A percentile compares a stretch with the other conserved stretches of the same genome.
These are phyloP conservation scores for Lasioglossum pauxillum DNA, from an alignment of 2,888 invertebrate genomes.

Conservation along the genomic window DNA sequence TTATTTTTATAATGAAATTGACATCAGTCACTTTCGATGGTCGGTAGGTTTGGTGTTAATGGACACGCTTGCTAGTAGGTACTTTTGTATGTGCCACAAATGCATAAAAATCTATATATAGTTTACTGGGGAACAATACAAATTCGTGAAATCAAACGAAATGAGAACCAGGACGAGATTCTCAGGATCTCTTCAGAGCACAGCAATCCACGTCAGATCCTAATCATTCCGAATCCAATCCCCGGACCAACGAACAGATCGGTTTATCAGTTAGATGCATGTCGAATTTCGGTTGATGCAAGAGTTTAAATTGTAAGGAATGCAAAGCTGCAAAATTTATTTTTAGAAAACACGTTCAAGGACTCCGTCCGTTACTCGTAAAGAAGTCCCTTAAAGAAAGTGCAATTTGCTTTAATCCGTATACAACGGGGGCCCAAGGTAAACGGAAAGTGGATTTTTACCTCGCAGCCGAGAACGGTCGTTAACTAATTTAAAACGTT, in stretches of 20 bases:
- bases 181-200: not conserved
- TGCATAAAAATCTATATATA: too few species aligned
- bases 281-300: too few species aligned
- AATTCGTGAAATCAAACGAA: not conserved
- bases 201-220: not conserved
- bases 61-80: too few species aligned
- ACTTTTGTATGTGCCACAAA: too few species aligned
- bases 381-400: slow-evolving; percentile 7
- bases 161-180: not conserved
- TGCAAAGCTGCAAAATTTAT: not conserved
- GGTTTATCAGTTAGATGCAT: not conserved
- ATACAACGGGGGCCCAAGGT: not conserved
- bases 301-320: too few species aligned
- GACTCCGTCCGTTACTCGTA: not conserved
- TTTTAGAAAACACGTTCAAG: not conserved
- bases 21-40: too few species aligned
- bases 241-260: not conserved
- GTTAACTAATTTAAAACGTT: slow-evolving; percentile 73
- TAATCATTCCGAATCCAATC: not conserved
- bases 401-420: slow-evolving; percentile 43
- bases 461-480: slow-evolving; percentile 34
- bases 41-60: too few species aligned
- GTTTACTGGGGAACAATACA: not conserved
- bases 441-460: slow-evolving; percentile 26
- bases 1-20: too few species aligned